Evolutionary conservation across 2,888 invertebrate species (phyloP), one percentile per base, ranked within the genome.

Genomic region (Tenthredo distinguenda): DNA sequence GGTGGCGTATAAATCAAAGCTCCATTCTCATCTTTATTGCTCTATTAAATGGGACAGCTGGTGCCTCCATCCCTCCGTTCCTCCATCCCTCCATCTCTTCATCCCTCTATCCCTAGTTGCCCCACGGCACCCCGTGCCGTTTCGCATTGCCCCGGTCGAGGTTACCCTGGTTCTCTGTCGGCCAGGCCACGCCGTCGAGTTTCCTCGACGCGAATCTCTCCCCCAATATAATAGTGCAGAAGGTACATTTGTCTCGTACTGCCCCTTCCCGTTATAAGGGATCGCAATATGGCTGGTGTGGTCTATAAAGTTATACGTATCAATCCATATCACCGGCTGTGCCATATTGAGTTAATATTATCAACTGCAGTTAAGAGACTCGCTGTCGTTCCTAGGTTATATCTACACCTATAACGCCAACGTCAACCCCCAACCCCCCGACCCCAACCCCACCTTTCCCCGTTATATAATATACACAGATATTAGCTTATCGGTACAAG

Each of bases 41-140:
- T 92, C 92, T 91, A 93, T 92, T 92, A 93, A 93, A 93, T 89
- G 90, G 91, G 92, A 91, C 93, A 92, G 93, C 92, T 93, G 93
- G 91, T 91, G 90, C 91, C 50, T 55, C 55, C 50, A 50, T 77
- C 50, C 77, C 77, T 77, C 37, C 68, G 18, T 34, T 18, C 26
- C 31, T 31, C 50, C 26, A 40, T 40, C 72, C 26, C 50, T 47
- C 47, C 43, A 47, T 76, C 26, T 47, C 74, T 77, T 7, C 34
- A 68, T 68, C 18, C 31, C 31, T 34, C 18, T 34, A 47, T 47
- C 37, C 37, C 37, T 37, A 47, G 47, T 68, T 55, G n/a, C 55
- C 55, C 55, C n/a, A 55, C 55, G 47, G 40, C 76, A 76, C 77
- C 77, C 77, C 81, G 26, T 21, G n/a, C 62, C 81, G 81, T 81